phyloP scores from a whole-genome alignment of 92 coral and sea anemone genomes.

The Epizoanthus fatuus region DNA sequence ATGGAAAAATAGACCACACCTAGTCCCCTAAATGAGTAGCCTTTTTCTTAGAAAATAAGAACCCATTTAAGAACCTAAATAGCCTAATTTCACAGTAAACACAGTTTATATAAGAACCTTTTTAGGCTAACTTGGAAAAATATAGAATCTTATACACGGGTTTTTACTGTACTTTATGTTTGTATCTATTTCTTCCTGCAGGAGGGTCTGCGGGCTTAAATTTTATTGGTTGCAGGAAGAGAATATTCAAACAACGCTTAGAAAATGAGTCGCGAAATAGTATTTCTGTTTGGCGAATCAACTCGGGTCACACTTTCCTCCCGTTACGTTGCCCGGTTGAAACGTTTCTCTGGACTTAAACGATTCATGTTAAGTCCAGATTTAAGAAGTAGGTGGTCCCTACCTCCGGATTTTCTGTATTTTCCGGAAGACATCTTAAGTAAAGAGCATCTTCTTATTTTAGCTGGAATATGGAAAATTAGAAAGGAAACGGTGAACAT shows the following conservation, averaged over 20 bases:
- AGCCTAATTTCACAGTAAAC: no score
- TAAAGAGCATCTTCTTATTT: background rate
- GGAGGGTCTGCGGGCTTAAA: background rate
- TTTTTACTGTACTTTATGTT: no score
- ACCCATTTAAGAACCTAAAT: no score
- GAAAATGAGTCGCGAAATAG: background rate
- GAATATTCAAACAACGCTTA: background rate
- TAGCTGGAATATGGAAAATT: background rate
- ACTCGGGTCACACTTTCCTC: slow-evolving; percentile 18
- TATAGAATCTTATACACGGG: no score
- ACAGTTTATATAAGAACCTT: no score
- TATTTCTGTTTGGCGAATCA: slow-evolving; percentile 3
- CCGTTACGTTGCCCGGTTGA: slow-evolving; percentile 13
- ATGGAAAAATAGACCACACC: no score
- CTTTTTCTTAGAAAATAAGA: no score
- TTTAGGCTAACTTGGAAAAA: no score
- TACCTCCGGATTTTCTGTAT: no score
- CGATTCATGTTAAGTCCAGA: background rate
- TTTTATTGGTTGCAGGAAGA: slow-evolving; percentile 7
- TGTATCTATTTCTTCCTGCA: no score
- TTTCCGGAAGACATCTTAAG: background rate
- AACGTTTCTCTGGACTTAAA: background rate
- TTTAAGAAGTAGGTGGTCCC: slow-evolving; percentile 6
- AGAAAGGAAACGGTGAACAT: background rate
- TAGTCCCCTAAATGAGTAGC: no score